A percentile compares a stretch with the other conserved stretches of the same genome.
These are phyloP conservation scores for Arctocebus calabarensis DNA, from an alignment of 2,797 vertebrate species.

Conservation along the genomic window DNA sequence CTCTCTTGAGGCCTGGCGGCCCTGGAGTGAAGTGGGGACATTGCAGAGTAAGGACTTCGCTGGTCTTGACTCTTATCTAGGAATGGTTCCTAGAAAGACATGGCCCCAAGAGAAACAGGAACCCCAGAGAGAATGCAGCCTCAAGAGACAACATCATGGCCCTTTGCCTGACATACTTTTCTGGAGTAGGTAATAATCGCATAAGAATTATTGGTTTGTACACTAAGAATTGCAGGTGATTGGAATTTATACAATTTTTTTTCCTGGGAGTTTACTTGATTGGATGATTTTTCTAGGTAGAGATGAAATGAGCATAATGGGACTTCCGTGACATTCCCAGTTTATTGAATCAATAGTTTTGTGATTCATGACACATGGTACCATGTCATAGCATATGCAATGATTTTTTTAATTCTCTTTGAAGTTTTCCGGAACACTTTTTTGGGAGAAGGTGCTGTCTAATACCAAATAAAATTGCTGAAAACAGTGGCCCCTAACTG, in stretches of 20 bases:
- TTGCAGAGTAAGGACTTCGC: neutral
- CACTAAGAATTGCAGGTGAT: neutral
- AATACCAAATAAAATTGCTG: conserved; percentile 17
- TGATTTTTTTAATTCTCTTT: neutral
- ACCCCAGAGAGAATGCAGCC: neutral
- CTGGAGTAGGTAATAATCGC: neutral
- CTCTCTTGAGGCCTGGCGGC: neutral
- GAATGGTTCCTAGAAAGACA: conserved; percentile 40
- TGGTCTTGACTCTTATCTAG: neutral
- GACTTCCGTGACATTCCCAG: neutral
- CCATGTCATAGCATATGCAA: neutral
- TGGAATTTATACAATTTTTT: neutral
- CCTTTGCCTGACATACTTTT: neutral
- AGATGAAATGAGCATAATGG: neutral
- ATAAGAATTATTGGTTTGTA: neutral
- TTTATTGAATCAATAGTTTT: neutral
- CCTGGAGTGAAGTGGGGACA: neutral
- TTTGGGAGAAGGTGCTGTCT: neutral
- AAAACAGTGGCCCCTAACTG: neutral
- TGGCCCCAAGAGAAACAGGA: neutral
- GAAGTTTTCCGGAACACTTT: conserved; percentile 20
- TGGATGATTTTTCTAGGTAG: neutral
- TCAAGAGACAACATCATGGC: neutral
- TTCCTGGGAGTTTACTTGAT: neutral
- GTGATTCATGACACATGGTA: neutral